These are phyloP conservation scores for Anisognathus igniventris DNA, from an alignment of 2,797 vertebrate species.

Conservation along the genomic window DNA sequence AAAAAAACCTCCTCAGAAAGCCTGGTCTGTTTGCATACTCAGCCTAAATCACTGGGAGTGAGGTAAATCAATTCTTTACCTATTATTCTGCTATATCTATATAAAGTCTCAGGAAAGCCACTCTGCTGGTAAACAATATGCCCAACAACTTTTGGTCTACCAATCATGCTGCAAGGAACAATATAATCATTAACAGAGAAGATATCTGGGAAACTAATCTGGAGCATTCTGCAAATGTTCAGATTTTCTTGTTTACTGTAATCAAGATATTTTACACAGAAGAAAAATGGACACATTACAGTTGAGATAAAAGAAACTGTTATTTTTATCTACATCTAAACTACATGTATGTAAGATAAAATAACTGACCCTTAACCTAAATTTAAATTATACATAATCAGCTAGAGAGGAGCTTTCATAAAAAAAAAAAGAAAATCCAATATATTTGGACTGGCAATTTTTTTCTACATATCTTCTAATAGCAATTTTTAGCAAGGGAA, in stretches of 20 bases:
- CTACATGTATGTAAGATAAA: background rate
- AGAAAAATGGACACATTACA: background rate
- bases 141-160: background rate
- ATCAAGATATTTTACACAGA: background rate
- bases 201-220: background rate
- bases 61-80: background rate
- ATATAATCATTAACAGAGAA: slow-evolving; percentile 2
- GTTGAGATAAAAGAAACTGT: background rate
- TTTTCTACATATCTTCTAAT: background rate
- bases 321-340: background rate
- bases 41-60: background rate
- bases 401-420: background rate
- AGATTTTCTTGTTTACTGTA: background rate
- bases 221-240: background rate
- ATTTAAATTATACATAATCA: background rate
- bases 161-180: slow-evolving; percentile 9
- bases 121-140: background rate
- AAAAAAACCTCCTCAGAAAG: background rate
- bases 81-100: slow-evolving; percentile 12
- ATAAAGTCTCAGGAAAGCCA: background rate
- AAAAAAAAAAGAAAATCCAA: background rate
- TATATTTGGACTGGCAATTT: background rate
- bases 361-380: background rate
- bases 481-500: background rate
- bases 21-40: background rate